Evolutionary conservation across 2,797 vertebrate species (phyloP).

Genomic region (Cephalopachus bancanus): DNA sequence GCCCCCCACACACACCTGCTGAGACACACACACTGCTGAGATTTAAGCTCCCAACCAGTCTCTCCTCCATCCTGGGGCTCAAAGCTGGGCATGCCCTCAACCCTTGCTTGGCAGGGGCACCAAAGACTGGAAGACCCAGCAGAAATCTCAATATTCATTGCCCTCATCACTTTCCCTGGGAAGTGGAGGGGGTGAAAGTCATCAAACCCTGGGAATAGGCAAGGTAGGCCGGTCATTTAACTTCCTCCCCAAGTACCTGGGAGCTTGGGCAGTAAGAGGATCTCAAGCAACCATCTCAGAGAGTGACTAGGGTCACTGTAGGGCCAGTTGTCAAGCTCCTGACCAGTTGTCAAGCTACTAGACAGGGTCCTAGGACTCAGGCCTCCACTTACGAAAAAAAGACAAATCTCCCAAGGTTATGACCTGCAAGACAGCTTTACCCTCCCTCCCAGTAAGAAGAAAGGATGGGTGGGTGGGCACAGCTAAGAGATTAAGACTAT

Average conservation of each 20-base stretch:
- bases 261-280: not conserved
- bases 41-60: not conserved
- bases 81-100: slow-evolving; percentile 48
- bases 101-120: not conserved
- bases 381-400: slow-evolving; percentile 9
- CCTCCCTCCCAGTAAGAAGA: not conserved
- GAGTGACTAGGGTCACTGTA: not conserved
- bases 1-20: slow-evolving; percentile 87
- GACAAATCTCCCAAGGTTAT: not conserved
- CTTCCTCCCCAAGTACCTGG: not conserved
- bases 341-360: not conserved
- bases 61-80: not conserved
- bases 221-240: slow-evolving; percentile 32
- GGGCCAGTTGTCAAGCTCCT: not conserved
- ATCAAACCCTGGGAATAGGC: slow-evolving; percentile 21
- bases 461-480: not conserved
- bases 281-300: not conserved
- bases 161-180: not conserved
- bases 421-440: not conserved
- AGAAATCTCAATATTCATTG: not conserved
- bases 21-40: slow-evolving; percentile 71
- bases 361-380: slow-evolving; percentile 1
- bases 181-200: slow-evolving; percentile 1
- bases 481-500: not conserved
- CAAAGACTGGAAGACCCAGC: slow-evolving; percentile 46